Evolutionary conservation across 1,140 invertebrate genomes (phyloP).

Genomic region (Pogonognathellus flavescens): DNA sequence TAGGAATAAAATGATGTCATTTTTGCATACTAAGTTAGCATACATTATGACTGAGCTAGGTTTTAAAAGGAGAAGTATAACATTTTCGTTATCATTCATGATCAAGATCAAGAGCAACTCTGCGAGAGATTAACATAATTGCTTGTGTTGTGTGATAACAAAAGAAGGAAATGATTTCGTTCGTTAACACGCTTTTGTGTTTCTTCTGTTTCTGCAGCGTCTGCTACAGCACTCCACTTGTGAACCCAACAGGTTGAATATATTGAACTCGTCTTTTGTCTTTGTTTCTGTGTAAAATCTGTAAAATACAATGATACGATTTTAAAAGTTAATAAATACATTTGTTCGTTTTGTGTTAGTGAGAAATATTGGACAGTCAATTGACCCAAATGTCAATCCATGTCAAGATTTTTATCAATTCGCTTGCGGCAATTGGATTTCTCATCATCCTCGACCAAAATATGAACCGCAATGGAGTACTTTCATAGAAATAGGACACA

Average conservation of each 20-base stretch:
- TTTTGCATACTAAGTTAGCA: no score
- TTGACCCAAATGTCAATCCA: conserved; percentile 62
- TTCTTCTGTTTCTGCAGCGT: no score
- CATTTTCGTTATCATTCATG: not conserved
- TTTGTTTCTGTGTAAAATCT: no score
- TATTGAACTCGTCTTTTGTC: no score
- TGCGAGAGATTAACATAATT: not conserved
- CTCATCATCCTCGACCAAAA: conserved; percentile 64
- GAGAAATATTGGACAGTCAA: not conserved
- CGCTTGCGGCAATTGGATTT: conserved; percentile 69
- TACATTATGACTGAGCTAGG: no score
- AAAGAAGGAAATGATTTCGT: no score
- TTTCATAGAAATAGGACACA: conserved; percentile 35
- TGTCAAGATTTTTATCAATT: conserved; percentile 70
- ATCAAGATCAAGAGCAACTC: not conserved
- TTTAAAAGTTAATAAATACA: not conserved
- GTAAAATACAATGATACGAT: no score
- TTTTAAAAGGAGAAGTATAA: conserved; percentile 7
- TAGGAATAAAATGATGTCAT: no score
- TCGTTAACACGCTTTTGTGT: no score
- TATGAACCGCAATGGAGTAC: conserved; percentile 30
- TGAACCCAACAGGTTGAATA: not conserved
- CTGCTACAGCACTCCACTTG: not conserved
- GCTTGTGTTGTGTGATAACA: no score
- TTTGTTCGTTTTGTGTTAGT: not conserved